Base-by-base conservation (phyloP, 2,797 vertebrate genomes). In the Danio kyathit region DNA sequence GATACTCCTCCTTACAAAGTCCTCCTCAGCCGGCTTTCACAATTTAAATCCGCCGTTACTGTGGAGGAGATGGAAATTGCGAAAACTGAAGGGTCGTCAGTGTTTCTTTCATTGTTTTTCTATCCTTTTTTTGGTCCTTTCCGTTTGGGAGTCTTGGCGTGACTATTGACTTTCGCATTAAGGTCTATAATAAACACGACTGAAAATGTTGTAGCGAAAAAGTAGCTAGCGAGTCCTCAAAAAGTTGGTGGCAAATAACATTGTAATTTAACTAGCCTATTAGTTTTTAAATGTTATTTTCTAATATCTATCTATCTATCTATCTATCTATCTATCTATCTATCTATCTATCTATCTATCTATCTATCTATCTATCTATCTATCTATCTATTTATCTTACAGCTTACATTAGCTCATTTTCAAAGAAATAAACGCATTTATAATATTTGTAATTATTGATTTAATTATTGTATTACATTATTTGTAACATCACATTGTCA, bases 331-430 rank as follows among this genome's bases (percentile, higher is more conserved):
- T 71, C 6, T 72, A 2, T 40, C 8, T 51, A 43, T 40, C 10
- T 2, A 17, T 73, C 46, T 63, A 38, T 48, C 59, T 17, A 48
- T 83, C 16, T n/a, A 54, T 64, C 11, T 48, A 57, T 77, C 46
- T 77, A 66, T 76, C 63, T 84, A 64, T 85, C 51, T 54, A 40
- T 74, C 52, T 21, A 19, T 63, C 78, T 69, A 63, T 80, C 71
- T 80, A 44, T 84, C 79, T 84, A 49, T 44, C 9, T 38, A 29
- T 38, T 49, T 51, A 56, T 0, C 7, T 66, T 65, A 14, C 44
- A 65, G 2, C 29, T 13, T 16, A 9, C 14, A 29, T 1, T 64
- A 64, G n/a, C 9, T 44, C 6, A 9, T 17, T 41, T 29, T 57
- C 10, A 9, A 57, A 19, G 5, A 0, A 38, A 65, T 19, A 12